Base-by-base conservation (phyloP, 1,140 invertebrate genomes). In the Drosophila fuyamai region DNA sequence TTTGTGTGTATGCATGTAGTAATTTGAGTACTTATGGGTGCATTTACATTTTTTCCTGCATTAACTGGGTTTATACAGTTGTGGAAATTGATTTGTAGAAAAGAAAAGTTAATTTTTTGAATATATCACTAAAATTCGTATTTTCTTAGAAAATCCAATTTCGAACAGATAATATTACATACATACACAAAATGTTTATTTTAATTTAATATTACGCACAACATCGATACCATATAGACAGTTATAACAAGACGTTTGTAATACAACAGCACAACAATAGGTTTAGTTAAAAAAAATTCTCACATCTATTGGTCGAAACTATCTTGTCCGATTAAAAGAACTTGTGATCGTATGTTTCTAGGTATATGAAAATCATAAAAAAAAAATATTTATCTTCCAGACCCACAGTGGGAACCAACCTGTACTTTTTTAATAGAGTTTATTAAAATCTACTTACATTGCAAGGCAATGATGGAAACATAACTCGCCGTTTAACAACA, bases 191-290 rank as follows among this genome's bases (percentile, higher is more conserved):
- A 59, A 59, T 54, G 27, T 46, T 75, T 55, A 29, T 38, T 47
- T 66, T 62, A 43, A 13, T 47, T 40, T 47, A 58, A 61, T 58
- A 38, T 76, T 76, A 76, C 55, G 36, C 56, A 76, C 56, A 68
- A 76, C 74, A 77, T 68, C 56, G 43, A 76, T 76, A 76, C 75
- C 54, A 68, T 76, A 75, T 76, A 53, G 55, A 76, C 50, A 75
- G 58, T 47, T 63, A 63, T 43, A 63, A 56, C 40, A 61, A 54
- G 54, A 65, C 23, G 46, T 36, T 51, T 51, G 36, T 65, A 43
- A 54, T 38, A 59, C 40, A 58, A 58, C 43, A 73, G 67, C 56
- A 41, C 58, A 54, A 47, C 48, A 43, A 56, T 47, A 67, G 27
- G 40, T 23, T 51, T 51, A 36, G 48, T 16, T 36, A 51, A 8